A percentile compares a stretch with the other conserved stretches of the same genome.
Evolutionary conservation across 2,888 invertebrate genomes (phyloP).

Genomic region (Mimumesa dahlbomi): DNA sequence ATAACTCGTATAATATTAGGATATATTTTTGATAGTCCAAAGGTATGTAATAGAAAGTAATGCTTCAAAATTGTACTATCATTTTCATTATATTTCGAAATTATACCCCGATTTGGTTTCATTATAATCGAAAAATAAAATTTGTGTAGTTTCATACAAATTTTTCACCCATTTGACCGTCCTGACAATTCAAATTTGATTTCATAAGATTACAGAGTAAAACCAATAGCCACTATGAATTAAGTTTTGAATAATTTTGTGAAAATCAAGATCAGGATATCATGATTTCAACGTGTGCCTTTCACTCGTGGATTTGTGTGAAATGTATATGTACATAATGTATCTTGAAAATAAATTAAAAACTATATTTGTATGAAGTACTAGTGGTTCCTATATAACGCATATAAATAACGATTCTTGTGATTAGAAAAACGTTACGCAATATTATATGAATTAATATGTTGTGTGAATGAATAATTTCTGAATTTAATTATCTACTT

Average conservation of each 20-base stretch:
- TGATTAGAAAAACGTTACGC: constrained; percentile 14
- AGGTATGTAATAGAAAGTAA: constrained; percentile 23
- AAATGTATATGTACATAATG: constrained; percentile 57
- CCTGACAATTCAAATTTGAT: no score
- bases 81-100: constrained; percentile 25
- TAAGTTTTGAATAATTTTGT: constrained; percentile 23
- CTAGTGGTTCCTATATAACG: constrained; percentile 40
- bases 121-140: constrained; percentile 25
- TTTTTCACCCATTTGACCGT: no score
- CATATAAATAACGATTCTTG: constrained; percentile 17
- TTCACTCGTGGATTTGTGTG: constrained; percentile 62
- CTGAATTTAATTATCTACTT: background rate
- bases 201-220: no score
- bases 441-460: constrained; percentile 21
- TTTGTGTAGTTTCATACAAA: constrained; percentile 18
- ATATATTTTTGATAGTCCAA: constrained; percentile 58
- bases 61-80: constrained; percentile 21
- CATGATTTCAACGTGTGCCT: constrained; percentile 72
- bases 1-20: constrained; percentile 26
- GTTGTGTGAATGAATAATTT: background rate
- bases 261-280: constrained; percentile 43
- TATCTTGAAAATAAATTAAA: constrained; percentile 50
- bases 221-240: background rate
- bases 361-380: constrained; percentile 57
- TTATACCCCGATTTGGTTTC: constrained; percentile 23